Base-by-base conservation (phyloP, 1,140 invertebrate genomes). In the Microvelia longipes region DNA sequence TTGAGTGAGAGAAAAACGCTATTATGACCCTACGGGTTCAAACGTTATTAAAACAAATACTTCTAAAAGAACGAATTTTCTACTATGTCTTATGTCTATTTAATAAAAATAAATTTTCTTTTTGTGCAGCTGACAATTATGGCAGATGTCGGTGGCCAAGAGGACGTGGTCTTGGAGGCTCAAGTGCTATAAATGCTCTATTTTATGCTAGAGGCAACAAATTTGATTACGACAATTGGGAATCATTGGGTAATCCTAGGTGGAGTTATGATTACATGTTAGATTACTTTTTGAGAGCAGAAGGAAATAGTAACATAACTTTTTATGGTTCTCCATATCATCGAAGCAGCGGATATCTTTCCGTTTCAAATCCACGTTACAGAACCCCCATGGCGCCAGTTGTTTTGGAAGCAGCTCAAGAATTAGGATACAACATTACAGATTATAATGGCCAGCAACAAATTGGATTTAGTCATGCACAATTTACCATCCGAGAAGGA, bases 101-200 rank as follows among this genome's bases (percentile, higher is more conserved):
- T n/a, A n/a, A n/a, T n/a, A n/a, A n/a, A n/a, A n/a, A n/a, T n/a
- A n/a, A n/a, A n/a, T n/a, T n/a, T n/a, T n/a, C n/a, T n/a, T n/a
- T n/a, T n/a, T n/a, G n/a, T 50, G 35, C 35, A 50, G 35, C 68
- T 29, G 60, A 63, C 28, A 69, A 63, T 24, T 30, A 29, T 13
- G 68, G 68, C 0, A 19, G 28, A 1, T 69, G 68, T 30, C 19
- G 24, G 11, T 69, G 60, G 25, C 62, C 70, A 5, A 63, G 76
- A 61, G 82, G 80, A 1, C 83, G 82, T 77, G 79, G 80, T 15
- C 78, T 88, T 75, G 90, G 90, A 2, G 87, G 87, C 26, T 81
- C 79, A 19, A 85, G 83, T 27, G 79, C 80, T 1, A 78, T 88
- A 24, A 88, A 88, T 75, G 84, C 80, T 27, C 87, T 87, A 82